A percentile compares a stretch with the other conserved stretches of the same genome.
Conservation (phyloP, 2,113 vertebrate species). For the Ictalurus punctatus region DNA sequence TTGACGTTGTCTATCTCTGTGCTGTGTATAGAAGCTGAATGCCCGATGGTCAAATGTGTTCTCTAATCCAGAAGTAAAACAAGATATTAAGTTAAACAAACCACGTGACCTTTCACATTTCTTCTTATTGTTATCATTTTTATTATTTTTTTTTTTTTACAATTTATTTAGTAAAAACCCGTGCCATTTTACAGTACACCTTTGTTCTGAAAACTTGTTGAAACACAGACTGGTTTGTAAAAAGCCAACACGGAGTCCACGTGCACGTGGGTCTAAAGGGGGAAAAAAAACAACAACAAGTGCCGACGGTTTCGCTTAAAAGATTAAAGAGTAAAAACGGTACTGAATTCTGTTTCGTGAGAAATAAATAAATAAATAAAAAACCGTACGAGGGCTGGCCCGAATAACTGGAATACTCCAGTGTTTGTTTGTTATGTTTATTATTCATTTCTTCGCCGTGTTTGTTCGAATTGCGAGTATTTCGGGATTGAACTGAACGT, state of each 20-base stretch:
- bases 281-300: not conserved
- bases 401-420: not conserved
- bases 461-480: not conserved
- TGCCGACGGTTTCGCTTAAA: not conserved
- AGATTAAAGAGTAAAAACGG: not conserved
- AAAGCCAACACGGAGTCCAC: not conserved
- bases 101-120: not conserved
- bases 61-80: constrained; percentile 13
- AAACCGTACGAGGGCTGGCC: not conserved
- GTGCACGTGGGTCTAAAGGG: not conserved
- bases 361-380: not conserved
- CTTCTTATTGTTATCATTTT: not conserved
- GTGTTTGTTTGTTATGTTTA: not conserved
- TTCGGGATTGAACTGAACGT: not conserved
- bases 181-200: not conserved
- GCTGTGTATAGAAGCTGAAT: constrained; percentile 30
- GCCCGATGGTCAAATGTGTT: constrained; percentile 23
- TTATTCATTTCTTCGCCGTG: not conserved
- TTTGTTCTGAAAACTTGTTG: not conserved
- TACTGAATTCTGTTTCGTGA: not conserved
- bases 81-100: not conserved
- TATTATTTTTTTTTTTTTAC: not conserved
- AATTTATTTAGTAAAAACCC: not conserved
- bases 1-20: constrained; percentile 20
- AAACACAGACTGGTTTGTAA: not conserved